phyloP scores from a whole-genome alignment of 2,797 vertebrate species.

The Peromyscus attwateri region DNA sequence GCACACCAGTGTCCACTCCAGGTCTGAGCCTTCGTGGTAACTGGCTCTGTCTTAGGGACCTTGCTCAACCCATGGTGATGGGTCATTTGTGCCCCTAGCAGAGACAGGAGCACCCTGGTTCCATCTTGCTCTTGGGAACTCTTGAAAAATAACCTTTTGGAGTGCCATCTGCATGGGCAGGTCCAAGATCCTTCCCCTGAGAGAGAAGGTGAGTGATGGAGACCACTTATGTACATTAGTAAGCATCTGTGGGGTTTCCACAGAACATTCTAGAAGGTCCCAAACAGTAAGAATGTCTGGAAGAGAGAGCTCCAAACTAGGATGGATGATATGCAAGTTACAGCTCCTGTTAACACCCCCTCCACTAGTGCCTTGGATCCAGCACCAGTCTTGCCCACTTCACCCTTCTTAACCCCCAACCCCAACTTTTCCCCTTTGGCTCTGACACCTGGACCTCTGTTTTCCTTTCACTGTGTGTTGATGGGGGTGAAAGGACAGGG shows the following conservation, averaged over 20 bases:
- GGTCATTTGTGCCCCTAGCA: not conserved
- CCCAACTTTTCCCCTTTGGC: not conserved
- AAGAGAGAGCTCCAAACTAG: not conserved
- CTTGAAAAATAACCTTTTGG: not conserved
- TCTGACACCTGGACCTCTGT: not conserved
- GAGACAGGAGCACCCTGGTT: not conserved
- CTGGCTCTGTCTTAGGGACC: not conserved
- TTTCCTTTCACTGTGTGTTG: not conserved
- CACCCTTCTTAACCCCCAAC: not conserved
- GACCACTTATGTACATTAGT: too few species aligned
- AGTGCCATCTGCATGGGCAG: not conserved
- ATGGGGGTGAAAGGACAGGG: not conserved
- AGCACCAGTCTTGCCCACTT: not conserved
- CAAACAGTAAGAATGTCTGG: not conserved
- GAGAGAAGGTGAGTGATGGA: not conserved
- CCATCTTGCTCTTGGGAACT: not conserved
- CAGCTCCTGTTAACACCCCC: not conserved
- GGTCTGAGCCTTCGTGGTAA: not conserved
- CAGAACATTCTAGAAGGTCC: not conserved
- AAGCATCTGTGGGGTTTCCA: not conserved
- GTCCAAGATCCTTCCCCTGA: not conserved
- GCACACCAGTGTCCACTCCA: not conserved
- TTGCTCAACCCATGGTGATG: not conserved
- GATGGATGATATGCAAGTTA: not conserved
- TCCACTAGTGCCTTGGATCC: not conserved